Base-by-base conservation (phyloP, 2,888 invertebrate species). In the Polydrusus pterygomalis region DNA sequence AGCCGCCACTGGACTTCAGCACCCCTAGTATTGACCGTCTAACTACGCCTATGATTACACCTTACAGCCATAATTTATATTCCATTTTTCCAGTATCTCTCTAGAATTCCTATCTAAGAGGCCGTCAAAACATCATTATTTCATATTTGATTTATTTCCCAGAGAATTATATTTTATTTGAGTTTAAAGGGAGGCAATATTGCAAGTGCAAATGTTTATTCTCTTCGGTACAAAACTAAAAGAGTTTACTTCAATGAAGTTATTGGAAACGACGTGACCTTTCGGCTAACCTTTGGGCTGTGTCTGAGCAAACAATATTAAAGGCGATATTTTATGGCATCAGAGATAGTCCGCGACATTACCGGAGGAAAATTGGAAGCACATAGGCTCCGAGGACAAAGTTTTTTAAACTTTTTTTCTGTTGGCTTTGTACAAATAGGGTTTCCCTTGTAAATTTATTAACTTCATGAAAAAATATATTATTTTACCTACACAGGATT, bases 191-290 rank as follows among this genome's bases (percentile, higher is more conserved):
- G 10, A 64, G 25, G n/a, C 65, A 65, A 65, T 65, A 38, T 65
- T 49, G 49, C 34, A 25, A 65, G 34, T 51, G 49, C 49, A 65
- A 65, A 65, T 65, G 47, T 51, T 65, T 65, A 51, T 51, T 65
- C 65, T 20, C 45, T 51, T 51, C 17, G 17, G 15, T n/a, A 45
- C 51, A 65, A 65, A 49, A 65, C 51, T 34, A 51, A 49, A 17
- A 49, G 51, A 18, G 25, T 64, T n/a, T 51, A 49, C 34, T 51
- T 9, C 51, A 30, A 65, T 65, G 34, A 65, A 65, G 47, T 65
- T 65, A 65, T 65, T 51, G 65, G 51, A 51, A 65, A 49, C 51
- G 65, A 49, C 51, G 51, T 65, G 65, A 65, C 65, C 65, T 47
- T 51, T 49, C 18, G 30, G 30, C 18, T 51, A 51, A 65, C 47